A percentile compares a stretch with the other conserved stretches of the same genome.
Conservation (phyloP, 2,797 vertebrate species). For the Brachyrhaphis roseni region DNA sequence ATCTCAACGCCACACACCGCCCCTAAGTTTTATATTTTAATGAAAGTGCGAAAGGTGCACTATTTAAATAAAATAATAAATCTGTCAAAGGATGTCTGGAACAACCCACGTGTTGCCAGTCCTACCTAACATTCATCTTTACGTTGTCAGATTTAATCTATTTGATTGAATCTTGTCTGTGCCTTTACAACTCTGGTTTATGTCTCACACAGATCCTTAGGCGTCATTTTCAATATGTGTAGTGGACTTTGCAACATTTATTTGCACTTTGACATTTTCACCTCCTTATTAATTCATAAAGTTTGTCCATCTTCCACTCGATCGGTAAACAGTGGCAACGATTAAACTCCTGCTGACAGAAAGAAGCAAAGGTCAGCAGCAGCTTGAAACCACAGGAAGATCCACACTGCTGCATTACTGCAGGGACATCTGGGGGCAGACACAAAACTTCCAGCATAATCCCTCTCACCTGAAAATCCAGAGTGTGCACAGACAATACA, state of each 20-base stretch:
- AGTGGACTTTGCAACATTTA: slow-evolving; percentile 5
- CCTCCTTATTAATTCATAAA: slow-evolving; percentile 70
- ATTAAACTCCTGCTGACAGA: slow-evolving; percentile 54
- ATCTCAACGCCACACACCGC: no score
- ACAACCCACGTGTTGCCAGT: neutral
- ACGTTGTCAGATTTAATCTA: slow-evolving; percentile 11
- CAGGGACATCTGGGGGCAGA: slow-evolving; percentile 44
- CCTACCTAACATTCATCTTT: neutral
- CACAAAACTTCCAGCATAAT: slow-evolving; percentile 58
- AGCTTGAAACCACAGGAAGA: slow-evolving; percentile 66
- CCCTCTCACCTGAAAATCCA: slow-evolving; percentile 55
- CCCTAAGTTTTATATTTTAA: neutral
- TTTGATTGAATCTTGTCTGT: neutral
- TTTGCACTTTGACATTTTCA: slow-evolving; percentile 69
- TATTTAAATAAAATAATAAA: neutral
- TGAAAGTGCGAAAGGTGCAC: neutral
- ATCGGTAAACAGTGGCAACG: slow-evolving; percentile 60
- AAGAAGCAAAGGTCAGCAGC: slow-evolving; percentile 71
- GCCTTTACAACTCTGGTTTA: neutral
- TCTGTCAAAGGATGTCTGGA: neutral
- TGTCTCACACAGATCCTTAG: neutral
- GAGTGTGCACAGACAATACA: slow-evolving; percentile 5
- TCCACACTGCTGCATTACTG: slow-evolving; percentile 37
- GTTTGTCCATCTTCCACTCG: slow-evolving; percentile 46
- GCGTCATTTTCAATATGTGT: neutral